Percentiles rank a stretch among this genome's conserved stretches.
Evolutionary conservation across 2,113 vertebrate species (phyloP).

Genomic region (Cottus gobio): DNA sequence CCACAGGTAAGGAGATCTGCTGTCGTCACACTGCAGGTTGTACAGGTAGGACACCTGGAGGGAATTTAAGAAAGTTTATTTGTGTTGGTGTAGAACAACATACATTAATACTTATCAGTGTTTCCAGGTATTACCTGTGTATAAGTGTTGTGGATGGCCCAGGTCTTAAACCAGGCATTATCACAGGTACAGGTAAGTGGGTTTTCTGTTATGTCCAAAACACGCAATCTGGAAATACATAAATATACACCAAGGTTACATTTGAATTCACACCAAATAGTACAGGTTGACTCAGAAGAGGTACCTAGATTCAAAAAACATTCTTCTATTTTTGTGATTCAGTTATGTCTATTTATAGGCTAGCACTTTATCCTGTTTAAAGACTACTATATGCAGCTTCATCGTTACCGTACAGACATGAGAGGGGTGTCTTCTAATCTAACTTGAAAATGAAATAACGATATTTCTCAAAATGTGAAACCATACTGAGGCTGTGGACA

Average conservation of each 20-base stretch:
- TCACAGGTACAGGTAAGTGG: constrained; percentile 37
- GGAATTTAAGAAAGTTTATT: neutral
- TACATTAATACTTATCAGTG: neutral
- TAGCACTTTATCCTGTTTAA: too few relatives aligned
- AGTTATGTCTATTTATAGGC: neutral
- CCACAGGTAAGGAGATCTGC: constrained; percentile 24
- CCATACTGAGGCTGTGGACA: too few relatives aligned
- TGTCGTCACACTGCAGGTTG: constrained; percentile 10
- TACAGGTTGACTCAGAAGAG: neutral
- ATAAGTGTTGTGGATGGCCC: constrained; percentile 15
- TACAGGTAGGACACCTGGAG: constrained; percentile 43
- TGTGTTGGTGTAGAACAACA: neutral
- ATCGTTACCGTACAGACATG: too few relatives aligned
- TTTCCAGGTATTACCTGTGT: constrained; percentile 28
- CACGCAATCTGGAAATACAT: constrained; percentile 20
- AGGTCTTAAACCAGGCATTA: constrained; percentile 43
- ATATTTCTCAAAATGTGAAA: neutral
- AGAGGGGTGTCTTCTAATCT: neutral
- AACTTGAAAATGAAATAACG: neutral
- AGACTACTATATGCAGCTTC: too few relatives aligned
- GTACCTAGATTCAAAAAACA: neutral
- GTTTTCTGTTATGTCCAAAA: constrained; percentile 31
- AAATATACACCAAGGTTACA: neutral
- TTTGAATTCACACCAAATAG: neutral
- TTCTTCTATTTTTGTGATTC: neutral